phyloP scores from a whole-genome alignment of 2,888 invertebrate species.

The Dexiosoma caninum region DNA sequence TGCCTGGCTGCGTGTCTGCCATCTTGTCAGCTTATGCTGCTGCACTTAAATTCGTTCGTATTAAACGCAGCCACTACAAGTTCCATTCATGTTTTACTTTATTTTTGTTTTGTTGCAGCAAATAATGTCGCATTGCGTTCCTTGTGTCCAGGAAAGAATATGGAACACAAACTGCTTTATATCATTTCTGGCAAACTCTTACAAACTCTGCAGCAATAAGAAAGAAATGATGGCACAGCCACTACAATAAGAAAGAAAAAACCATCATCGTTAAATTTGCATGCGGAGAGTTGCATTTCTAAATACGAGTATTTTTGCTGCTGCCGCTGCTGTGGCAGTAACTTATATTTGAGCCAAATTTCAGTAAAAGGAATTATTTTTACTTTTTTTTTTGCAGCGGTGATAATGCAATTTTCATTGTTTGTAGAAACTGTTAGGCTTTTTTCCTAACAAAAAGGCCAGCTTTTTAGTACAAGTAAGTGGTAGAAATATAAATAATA shows the following conservation, averaged over 20 bases:
- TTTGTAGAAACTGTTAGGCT: background rate
- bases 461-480: background rate
- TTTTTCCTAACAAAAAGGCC: background rate
- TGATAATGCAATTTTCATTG: constrained; percentile 22
- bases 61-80: constrained; percentile 11
- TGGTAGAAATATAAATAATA: background rate
- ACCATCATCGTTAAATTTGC: constrained; percentile 25
- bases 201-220: background rate
- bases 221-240: constrained; percentile 38
- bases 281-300: constrained; percentile 13
- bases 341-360: constrained; percentile 19
- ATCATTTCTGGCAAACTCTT: constrained; percentile 31
- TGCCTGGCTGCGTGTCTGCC: background rate
- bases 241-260: background rate
- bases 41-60: background rate
- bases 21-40: background rate
- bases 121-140: constrained; percentile 55
- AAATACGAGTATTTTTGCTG: no score
- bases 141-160: constrained; percentile 18
- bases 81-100: constrained; percentile 27
- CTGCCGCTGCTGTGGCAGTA: background rate
- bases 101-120: constrained; percentile 27
- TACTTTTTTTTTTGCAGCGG: background rate
- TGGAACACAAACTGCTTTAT: background rate
- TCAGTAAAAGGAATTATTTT: background rate